Evolutionary conservation across 2,888 invertebrate species (phyloP).

Genomic region (Meta bourneti): DNA sequence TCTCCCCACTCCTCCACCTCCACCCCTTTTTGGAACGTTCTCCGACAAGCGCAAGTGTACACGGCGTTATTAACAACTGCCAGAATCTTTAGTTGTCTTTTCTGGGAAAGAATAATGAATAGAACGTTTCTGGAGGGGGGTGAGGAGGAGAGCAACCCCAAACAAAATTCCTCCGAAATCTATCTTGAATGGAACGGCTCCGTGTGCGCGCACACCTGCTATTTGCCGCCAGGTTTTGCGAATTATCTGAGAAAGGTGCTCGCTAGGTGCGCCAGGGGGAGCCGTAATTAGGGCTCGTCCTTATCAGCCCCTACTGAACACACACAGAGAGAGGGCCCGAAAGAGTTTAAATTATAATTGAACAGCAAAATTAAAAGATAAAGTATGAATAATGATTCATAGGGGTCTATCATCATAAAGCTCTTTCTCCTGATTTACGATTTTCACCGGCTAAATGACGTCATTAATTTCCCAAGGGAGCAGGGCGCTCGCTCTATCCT

Average conservation of each 20-base stretch:
- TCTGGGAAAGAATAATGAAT: constrained; percentile 41
- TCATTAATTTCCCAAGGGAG: constrained; percentile 75
- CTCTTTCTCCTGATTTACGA: constrained; percentile 76
- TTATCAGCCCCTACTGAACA: constrained; percentile 63
- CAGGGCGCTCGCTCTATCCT: constrained; percentile 32
- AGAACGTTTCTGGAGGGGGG: background rate
- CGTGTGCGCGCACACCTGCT: constrained; percentile 46
- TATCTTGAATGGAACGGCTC: constrained; percentile 20
- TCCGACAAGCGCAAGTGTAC: background rate
- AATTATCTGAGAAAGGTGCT: constrained; percentile 28
- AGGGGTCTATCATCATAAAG: constrained; percentile 75
- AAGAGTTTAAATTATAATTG: constrained; percentile 77
- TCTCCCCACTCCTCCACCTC: background rate
- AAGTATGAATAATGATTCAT: constrained; percentile 74
- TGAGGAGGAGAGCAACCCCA: background rate
- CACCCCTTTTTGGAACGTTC: constrained; percentile 17
- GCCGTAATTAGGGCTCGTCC: constrained; percentile 69
- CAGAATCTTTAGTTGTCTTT: constrained; percentile 9
- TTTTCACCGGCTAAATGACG: constrained; percentile 73
- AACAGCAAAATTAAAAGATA: constrained; percentile 77
- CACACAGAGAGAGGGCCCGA: constrained; percentile 44
- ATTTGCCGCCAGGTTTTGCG: constrained; percentile 45
- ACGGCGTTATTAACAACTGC: constrained; percentile 22
- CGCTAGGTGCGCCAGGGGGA: constrained; percentile 2
- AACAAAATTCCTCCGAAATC: constrained; percentile 52